Percentiles rank a stretch among this genome's conserved stretches.
phyloP scores from a whole-genome alignment of 1,140 invertebrate genomes.

The Conus betulinus region DNA sequence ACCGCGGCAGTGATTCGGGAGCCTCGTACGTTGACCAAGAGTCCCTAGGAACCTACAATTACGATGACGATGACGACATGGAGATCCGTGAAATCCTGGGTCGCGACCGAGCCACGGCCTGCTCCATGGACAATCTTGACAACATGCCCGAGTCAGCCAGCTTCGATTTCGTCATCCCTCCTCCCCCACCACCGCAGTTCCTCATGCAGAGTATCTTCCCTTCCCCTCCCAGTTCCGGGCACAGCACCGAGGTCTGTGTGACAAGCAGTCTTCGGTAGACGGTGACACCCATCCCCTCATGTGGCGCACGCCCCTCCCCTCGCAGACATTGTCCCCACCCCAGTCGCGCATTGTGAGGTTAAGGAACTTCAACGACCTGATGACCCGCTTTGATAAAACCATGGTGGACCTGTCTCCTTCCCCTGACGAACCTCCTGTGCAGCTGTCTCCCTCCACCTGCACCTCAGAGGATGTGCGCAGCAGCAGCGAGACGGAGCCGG shows the following conservation, averaged over 20 bases:
- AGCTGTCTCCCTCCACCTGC: constrained; percentile 64
- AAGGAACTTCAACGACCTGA: constrained; percentile 64
- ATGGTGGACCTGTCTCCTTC: constrained; percentile 71
- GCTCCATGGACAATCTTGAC: constrained; percentile 65
- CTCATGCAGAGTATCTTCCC: constrained; percentile 47
- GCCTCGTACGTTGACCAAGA: constrained; percentile 63
- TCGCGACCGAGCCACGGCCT: constrained; percentile 55
- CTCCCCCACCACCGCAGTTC: constrained; percentile 59
- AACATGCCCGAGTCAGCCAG: constrained; percentile 67
- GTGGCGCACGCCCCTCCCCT: constrained; percentile 45
- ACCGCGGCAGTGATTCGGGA: constrained; percentile 39
- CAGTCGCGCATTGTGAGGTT: constrained; percentile 65
- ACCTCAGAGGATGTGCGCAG: constrained; percentile 69
- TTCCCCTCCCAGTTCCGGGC: constrained; percentile 55
- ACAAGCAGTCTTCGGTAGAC: constrained; percentile 13
- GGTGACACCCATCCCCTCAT: constrained; percentile 33
- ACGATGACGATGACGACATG: constrained; percentile 66
- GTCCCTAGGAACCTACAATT: constrained; percentile 60
- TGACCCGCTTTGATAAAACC: constrained; percentile 61
- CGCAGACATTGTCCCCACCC: constrained; percentile 61
- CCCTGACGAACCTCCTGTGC: constrained; percentile 65
- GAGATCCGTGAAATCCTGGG: constrained; percentile 68
- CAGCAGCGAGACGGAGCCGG: constrained; percentile 65
- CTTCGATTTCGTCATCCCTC: constrained; percentile 70
- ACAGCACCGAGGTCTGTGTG: constrained; percentile 36